Evolutionary conservation across 1,140 invertebrate genomes (phyloP).

Genomic region (Atta texana): DNA sequence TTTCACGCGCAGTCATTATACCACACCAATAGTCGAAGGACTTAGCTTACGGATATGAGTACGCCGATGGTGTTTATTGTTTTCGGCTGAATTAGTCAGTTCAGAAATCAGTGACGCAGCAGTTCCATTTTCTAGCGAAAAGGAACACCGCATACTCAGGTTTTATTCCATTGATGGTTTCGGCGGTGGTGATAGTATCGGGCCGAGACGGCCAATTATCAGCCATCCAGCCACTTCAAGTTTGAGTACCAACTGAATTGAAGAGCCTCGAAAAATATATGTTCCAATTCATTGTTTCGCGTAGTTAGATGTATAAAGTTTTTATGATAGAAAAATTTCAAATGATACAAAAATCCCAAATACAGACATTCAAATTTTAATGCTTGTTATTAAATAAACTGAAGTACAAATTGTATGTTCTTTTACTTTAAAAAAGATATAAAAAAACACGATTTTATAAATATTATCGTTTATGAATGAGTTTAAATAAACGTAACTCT

Average conservation of each 20-base stretch:
- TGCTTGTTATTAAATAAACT: neutral
- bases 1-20: constrained; percentile 42
- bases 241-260: constrained; percentile 46
- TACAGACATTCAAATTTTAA: neutral
- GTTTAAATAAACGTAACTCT: too few relatives aligned
- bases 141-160: constrained; percentile 26
- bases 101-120: constrained; percentile 46
- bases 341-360: neutral
- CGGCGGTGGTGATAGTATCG: constrained; percentile 49
- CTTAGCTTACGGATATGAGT: constrained; percentile 37
- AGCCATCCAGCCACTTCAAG: constrained; percentile 26
- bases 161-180: constrained; percentile 59
- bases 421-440: too few relatives aligned
- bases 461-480: too few relatives aligned
- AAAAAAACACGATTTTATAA: too few relatives aligned
- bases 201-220: constrained; percentile 63
- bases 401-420: neutral
- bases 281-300: constrained; percentile 3
- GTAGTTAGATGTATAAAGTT: neutral
- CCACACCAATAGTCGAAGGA: constrained; percentile 30
- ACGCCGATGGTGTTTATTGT: constrained; percentile 56
- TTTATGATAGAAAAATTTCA: neutral
- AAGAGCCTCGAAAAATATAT: constrained; percentile 6
- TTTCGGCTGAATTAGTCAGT: constrained; percentile 49
- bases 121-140: constrained; percentile 53